Evolutionary conservation across 2,113 vertebrate genomes (phyloP).

Genomic region (Meleagris gallopavo): DNA sequence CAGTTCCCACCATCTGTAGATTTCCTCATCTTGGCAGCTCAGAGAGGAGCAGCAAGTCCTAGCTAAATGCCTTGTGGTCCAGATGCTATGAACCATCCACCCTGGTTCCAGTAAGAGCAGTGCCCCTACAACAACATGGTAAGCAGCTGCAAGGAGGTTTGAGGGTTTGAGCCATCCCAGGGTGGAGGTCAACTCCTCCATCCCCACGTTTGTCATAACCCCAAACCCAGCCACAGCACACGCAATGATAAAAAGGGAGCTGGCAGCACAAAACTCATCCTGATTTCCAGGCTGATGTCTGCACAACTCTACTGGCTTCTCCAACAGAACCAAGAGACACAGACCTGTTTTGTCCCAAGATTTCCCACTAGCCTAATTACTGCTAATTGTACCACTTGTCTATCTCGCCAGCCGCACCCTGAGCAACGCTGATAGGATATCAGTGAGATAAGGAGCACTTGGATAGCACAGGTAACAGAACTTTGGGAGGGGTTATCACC

Average conservation of each 20-base stretch:
- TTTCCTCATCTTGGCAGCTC: neutral
- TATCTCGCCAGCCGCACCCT: neutral
- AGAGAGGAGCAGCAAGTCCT: neutral
- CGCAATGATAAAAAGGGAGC: neutral
- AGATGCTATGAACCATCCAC: accelerated
- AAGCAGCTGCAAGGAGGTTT: accelerated
- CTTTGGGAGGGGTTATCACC: neutral
- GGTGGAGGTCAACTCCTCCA: neutral
- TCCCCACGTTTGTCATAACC: neutral
- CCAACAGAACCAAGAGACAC: neutral
- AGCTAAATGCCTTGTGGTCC: too few relatives aligned
- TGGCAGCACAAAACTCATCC: accelerated
- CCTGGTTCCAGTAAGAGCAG: neutral
- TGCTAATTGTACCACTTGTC: constrained; percentile 47
- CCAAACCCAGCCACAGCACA: accelerated
- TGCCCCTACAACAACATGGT: neutral
- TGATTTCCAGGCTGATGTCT: neutral
- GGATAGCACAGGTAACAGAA: constrained; percentile 38
- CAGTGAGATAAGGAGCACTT: constrained; percentile 46
- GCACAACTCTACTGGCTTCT: neutral
- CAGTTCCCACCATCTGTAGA: neutral
- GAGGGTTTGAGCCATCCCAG: neutral
- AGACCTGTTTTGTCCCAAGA: neutral
- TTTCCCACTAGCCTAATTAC: neutral
- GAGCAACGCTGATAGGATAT: constrained; percentile 33